Percentiles rank a stretch among this genome's conserved stretches.
These are phyloP conservation scores for Drosophila rufa DNA, from an alignment of 1,140 invertebrate genomes.

Conservation along the genomic window DNA sequence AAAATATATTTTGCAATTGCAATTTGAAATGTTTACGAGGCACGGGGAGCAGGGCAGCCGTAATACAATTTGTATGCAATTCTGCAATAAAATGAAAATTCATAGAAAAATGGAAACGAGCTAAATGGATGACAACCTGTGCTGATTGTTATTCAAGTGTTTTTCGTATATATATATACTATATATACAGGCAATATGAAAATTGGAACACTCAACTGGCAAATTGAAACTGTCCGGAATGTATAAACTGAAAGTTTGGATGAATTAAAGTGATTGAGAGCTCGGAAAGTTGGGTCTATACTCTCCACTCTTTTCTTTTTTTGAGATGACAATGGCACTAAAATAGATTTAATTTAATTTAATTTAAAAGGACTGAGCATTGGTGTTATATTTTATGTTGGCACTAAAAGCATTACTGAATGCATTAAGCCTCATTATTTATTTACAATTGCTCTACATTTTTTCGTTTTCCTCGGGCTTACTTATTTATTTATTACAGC, in stretches of 20 bases:
- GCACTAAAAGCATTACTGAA: background rate
- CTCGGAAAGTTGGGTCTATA: background rate
- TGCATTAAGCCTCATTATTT: background rate
- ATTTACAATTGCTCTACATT: background rate
- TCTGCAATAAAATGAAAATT: constrained; percentile 34
- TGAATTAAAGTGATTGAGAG: constrained; percentile 13
- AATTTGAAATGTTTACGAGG: constrained; percentile 33
- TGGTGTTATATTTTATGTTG: background rate
- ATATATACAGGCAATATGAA: constrained; percentile 1
- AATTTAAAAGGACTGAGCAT: background rate
- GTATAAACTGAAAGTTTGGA: constrained; percentile 4
- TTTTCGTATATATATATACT: background rate
- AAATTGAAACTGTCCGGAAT: constrained; percentile 19
- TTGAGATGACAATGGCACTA: background rate
- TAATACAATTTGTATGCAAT: constrained; percentile 46
- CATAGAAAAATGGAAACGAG: constrained; percentile 13
- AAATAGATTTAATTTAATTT: background rate
- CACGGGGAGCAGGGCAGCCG: background rate
- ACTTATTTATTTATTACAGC: no score
- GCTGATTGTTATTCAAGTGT: constrained; percentile 14
- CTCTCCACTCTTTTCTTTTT: background rate
- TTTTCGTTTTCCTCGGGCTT: no score
- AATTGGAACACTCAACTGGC: constrained; percentile 2
- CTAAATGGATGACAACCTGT: constrained; percentile 23
- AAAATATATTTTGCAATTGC: constrained; percentile 48